Conservation (phyloP, 2,888 invertebrate genomes). For the Chaetogeoica ovagalla region DNA sequence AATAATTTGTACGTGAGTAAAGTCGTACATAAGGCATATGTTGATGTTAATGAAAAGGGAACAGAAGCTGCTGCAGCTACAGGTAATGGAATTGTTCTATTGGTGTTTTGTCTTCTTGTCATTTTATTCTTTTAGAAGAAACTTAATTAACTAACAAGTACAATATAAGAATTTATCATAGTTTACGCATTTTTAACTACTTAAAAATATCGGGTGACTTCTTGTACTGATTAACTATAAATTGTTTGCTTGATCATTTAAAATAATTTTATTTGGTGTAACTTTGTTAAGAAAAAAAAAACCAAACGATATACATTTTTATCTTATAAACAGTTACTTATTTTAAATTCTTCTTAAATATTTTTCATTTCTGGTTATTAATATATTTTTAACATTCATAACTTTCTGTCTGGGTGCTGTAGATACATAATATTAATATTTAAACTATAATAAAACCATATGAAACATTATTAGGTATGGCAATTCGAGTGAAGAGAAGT, state of each 20-base stretch:
- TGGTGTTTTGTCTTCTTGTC: not conserved
- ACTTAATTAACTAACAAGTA: not conserved
- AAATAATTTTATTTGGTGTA: not conserved
- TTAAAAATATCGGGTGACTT: not conserved
- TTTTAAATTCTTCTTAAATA: not conserved
- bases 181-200: not conserved
- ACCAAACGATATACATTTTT: not conserved
- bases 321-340: no score
- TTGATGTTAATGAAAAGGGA: slow-evolving; percentile 86
- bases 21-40: slow-evolving; percentile 80
- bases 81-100: slow-evolving; percentile 63
- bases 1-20: slow-evolving; percentile 67
- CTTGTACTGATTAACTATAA: not conserved
- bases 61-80: slow-evolving; percentile 84
- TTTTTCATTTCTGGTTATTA: not conserved
- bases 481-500: slow-evolving; percentile 25
- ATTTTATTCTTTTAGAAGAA: not conserved
- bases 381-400: not conserved
- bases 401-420: no score
- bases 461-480: slow-evolving; percentile 31
- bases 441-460: slow-evolving; percentile 43
- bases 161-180: not conserved
- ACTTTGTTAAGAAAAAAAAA: not conserved
- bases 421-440: not conserved
- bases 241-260: not conserved